Conservation (phyloP, 1,140 invertebrate species). For the Schlechtendalia chinensis region DNA sequence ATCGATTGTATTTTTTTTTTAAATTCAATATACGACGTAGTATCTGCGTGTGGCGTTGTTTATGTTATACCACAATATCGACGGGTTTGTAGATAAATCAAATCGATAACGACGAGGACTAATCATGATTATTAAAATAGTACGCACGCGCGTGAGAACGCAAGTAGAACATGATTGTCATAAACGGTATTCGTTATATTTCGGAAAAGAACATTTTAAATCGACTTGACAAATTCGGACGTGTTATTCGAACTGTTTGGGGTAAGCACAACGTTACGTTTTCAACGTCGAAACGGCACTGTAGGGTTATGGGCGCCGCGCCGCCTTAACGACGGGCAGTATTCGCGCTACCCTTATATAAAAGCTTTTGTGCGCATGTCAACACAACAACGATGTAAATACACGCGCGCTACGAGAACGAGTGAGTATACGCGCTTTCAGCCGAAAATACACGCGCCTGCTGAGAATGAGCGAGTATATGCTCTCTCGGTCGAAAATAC, state of each 20-base stretch:
- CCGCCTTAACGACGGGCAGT: not conserved
- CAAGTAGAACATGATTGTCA: too few relatives aligned
- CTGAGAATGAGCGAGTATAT: not conserved
- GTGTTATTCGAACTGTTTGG: too few relatives aligned
- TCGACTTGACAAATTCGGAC: not conserved
- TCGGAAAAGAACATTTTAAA: too few relatives aligned
- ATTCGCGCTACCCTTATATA: not conserved
- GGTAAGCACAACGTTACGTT: not conserved
- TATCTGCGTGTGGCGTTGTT: too few relatives aligned
- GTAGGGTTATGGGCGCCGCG: not conserved
- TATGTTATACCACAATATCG: not conserved
- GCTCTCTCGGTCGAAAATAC: too few relatives aligned
- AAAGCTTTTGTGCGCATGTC: conserved; percentile 34
- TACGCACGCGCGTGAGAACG: too few relatives aligned
- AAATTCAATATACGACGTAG: too few relatives aligned
- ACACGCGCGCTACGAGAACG: not conserved
- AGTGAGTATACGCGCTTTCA: conserved; percentile 20
- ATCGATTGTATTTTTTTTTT: too few relatives aligned
- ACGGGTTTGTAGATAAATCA: too few relatives aligned
- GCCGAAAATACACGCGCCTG: not conserved
- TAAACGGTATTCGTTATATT: too few relatives aligned
- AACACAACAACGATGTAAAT: conserved; percentile 11
- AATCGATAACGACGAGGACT: not conserved
- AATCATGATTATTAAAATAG: not conserved
- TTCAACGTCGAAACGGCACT: conserved; percentile 14